Percentiles rank a stretch among this genome's conserved stretches.
Evolutionary conservation across 2,113 vertebrate genomes (phyloP).

Genomic region (Ageneiosus marmoratus): DNA sequence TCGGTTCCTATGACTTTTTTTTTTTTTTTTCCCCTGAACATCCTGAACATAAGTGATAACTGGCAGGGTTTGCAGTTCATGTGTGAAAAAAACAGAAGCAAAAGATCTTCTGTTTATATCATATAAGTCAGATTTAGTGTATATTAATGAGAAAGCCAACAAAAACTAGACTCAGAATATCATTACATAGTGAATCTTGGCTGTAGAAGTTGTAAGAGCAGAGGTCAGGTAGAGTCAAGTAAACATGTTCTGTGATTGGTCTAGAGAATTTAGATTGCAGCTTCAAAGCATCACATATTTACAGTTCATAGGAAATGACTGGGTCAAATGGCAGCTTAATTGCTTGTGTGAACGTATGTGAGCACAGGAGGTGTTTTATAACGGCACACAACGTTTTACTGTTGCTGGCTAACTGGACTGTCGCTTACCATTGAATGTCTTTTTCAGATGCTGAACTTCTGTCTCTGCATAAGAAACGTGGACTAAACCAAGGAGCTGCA

Average conservation of each 20-base stretch:
- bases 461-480: conserved; percentile 84
- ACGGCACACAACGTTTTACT: not conserved
- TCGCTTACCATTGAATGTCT: not conserved
- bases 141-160: too few relatives aligned
- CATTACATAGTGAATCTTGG: not conserved
- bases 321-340: not conserved
- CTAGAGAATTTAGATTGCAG: not conserved
- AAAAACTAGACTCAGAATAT: not conserved
- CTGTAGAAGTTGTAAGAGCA: too few relatives aligned
- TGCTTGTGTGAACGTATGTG: not conserved
- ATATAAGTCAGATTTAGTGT: too few relatives aligned
- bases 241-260: too few relatives aligned
- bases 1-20: too few relatives aligned
- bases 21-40: too few relatives aligned
- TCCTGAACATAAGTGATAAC: not conserved
- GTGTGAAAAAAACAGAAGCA: too few relatives aligned
- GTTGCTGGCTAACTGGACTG: not conserved
- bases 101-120: too few relatives aligned
- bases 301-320: not conserved
- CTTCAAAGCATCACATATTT: not conserved
- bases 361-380: not conserved
- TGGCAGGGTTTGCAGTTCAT: not conserved
- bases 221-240: too few relatives aligned
- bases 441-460: conserved; percentile 83
- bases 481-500: conserved; percentile 76